phyloP scores from a whole-genome alignment of 2,113 vertebrate genomes.

The Lagopus leucura region DNA sequence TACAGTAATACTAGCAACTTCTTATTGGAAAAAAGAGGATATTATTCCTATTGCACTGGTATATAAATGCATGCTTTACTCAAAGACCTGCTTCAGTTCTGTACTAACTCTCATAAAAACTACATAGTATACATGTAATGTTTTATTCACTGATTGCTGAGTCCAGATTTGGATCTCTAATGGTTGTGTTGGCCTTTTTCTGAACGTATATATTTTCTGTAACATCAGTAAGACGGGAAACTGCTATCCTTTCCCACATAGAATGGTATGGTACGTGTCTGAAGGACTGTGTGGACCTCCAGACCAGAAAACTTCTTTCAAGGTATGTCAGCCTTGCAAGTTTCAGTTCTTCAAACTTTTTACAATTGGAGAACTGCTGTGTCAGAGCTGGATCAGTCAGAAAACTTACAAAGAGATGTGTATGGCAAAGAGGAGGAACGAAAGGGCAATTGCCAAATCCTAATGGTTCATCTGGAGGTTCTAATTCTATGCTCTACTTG shows the following conservation, averaged over 20 bases:
- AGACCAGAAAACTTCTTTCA: not conserved
- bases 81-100: not conserved
- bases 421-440: not conserved
- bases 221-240: not conserved
- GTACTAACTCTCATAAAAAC: not conserved
- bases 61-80: not conserved
- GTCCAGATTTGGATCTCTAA: not conserved
- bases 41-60: fast-evolving
- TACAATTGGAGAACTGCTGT: not conserved
- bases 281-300: not conserved
- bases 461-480: not conserved
- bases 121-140: not conserved
- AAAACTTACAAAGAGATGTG: not conserved
- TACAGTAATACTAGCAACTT: fast-evolving
- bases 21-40: not conserved
- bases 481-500: not conserved
- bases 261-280: not conserved
- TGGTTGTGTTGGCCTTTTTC: fast-evolving
- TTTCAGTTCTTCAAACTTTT: not conserved
- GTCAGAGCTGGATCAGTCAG: not conserved
- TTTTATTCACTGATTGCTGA: not conserved
- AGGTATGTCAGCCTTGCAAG: not conserved
- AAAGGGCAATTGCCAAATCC: fast-evolving
- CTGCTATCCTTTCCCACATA: not conserved
- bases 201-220: no score